A percentile compares a stretch with the other conserved stretches of the same genome.
Conservation (phyloP, 2,797 vertebrate genomes). For the Clarias laeviceps region DNA sequence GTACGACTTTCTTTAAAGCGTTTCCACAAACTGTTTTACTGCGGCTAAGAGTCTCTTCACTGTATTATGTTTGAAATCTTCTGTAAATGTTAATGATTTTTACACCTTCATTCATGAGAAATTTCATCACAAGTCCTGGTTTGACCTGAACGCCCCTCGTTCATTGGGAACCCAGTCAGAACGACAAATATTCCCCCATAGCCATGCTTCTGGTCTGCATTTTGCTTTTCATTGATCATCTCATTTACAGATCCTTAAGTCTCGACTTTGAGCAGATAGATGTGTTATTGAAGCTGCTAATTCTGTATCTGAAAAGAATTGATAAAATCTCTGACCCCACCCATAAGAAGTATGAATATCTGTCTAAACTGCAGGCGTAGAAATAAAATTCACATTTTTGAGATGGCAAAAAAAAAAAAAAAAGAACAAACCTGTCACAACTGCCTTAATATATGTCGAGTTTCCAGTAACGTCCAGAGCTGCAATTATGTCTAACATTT, state of each 20-base stretch:
- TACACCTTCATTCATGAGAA: too few species aligned
- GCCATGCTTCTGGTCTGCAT: not conserved
- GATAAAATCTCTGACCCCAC: not conserved
- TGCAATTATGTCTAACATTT: conserved; percentile 25
- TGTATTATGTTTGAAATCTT: too few species aligned
- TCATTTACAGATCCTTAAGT: not conserved
- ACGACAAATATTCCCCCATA: not conserved
- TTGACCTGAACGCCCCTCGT: too few species aligned
- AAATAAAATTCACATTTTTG: not conserved
- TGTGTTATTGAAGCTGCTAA: not conserved
- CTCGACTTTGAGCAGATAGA: not conserved
- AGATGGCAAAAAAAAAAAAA: not conserved
- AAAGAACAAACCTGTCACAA: conserved; percentile 8
- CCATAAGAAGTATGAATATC: not conserved
- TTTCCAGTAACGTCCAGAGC: conserved; percentile 10
- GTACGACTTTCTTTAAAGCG: too few species aligned
- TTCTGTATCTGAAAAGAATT: not conserved
- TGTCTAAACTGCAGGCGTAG: not conserved
- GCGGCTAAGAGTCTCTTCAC: too few species aligned
- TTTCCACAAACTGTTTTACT: too few species aligned
- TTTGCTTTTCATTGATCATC: too few species aligned
- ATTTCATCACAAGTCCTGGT: too few species aligned
- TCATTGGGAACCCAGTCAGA: not conserved
- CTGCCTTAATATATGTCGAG: not conserved
- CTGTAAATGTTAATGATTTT: too few species aligned